Evolutionary conservation across 2,113 vertebrate species (phyloP).

Genomic region (Oryzias curvinotus): DNA sequence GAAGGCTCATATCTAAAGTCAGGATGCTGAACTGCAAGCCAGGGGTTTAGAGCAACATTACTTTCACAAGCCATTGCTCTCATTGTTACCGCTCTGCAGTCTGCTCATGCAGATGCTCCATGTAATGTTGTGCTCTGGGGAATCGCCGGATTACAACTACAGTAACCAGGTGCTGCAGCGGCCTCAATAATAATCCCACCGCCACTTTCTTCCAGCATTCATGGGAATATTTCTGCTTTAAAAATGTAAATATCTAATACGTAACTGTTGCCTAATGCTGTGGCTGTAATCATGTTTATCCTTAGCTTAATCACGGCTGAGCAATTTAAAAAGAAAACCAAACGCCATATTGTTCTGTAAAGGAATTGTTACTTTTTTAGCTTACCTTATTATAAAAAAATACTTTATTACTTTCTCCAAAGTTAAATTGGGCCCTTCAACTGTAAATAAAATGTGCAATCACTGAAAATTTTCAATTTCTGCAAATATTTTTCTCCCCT

Average conservation of each 20-base stretch:
- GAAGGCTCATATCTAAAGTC: slow-evolving; percentile 41
- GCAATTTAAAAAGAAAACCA: too few species aligned
- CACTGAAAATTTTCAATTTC: too few species aligned
- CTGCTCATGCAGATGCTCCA: slow-evolving; percentile 48
- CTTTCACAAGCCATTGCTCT: slow-evolving; percentile 61
- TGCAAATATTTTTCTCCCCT: too few species aligned
- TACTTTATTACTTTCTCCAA: too few species aligned
- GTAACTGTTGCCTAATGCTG: too few species aligned
- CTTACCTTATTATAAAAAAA: too few species aligned
- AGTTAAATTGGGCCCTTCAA: too few species aligned
- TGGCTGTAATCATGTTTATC: too few species aligned
- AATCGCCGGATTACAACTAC: slow-evolving; percentile 55
- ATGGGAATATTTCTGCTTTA: slow-evolving; percentile 6
- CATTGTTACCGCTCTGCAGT: slow-evolving; percentile 47
- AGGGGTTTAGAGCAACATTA: slow-evolving; percentile 53
- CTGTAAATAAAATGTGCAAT: too few species aligned
- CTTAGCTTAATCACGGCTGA: too few species aligned
- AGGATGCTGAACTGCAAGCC: slow-evolving; percentile 38
- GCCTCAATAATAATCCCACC: slow-evolving; percentile 21
- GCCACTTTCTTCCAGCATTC: slow-evolving; percentile 12
- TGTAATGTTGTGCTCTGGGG: slow-evolving; percentile 30
- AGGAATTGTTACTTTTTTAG: too few species aligned
- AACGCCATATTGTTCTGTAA: too few species aligned
- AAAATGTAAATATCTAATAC: not conserved
- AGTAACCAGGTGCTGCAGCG: slow-evolving; percentile 25